These are phyloP conservation scores for Remorina albescens DNA, from an alignment of 2,797 vertebrate species.

Conservation along the genomic window DNA sequence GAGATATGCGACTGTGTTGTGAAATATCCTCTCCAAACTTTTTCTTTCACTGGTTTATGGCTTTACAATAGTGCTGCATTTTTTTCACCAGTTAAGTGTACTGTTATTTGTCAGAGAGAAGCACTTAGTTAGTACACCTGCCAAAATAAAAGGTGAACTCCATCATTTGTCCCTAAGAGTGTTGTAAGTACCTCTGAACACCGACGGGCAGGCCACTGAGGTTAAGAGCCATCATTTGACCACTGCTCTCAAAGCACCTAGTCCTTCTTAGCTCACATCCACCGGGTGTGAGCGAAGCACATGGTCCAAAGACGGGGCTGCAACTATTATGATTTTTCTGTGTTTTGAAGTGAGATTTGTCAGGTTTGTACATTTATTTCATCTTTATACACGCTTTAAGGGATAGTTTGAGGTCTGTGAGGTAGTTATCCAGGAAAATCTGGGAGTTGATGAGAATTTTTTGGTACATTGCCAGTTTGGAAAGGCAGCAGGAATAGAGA, in stretches of 20 bases:
- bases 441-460: no score
- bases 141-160: slow-evolving; percentile 30
- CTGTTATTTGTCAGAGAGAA: slow-evolving; percentile 37
- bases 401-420: no score
- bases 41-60: neutral
- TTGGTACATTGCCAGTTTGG: no score
- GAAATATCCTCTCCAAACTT: neutral
- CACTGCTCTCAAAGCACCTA: neutral
- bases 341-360: neutral
- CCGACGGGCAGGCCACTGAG: slow-evolving; percentile 10
- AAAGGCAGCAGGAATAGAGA: no score
- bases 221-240: slow-evolving; percentile 34
- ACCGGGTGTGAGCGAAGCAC: neutral
- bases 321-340: no score
- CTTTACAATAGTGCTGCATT: slow-evolving; percentile 1
- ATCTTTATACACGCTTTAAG: neutral
- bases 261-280: slow-evolving; percentile 20
- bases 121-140: slow-evolving; percentile 24
- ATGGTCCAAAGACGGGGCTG: neutral
- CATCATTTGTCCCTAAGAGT: slow-evolving; percentile 24
- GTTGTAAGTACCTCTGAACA: slow-evolving; percentile 46
- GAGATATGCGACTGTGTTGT: neutral
- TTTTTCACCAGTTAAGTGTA: slow-evolving; percentile 17
- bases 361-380: neutral
- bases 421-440: no score